These are phyloP conservation scores for Phenganax subtilis DNA, from an alignment of 92 coral and sea anemone genomes.

Conservation along the genomic window DNA sequence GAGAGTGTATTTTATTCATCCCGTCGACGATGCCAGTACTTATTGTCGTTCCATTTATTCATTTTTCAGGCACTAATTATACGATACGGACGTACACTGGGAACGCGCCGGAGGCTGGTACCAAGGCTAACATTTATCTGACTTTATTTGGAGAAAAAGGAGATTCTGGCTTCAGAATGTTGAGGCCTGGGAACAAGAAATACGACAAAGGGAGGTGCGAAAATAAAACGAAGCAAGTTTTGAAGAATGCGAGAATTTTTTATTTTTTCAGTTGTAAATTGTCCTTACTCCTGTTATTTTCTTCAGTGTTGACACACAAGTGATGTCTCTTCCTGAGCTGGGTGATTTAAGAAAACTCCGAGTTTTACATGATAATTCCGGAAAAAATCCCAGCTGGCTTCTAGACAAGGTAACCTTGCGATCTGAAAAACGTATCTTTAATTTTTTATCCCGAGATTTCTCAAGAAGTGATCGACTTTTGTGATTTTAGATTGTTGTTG, in stretches of 20 bases:
- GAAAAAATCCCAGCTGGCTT: constrained; percentile 90
- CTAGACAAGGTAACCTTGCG: constrained; percentile 61
- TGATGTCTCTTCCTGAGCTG: constrained; percentile 81
- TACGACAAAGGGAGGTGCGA: constrained; percentile 76
- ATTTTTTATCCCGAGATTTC: too few species aligned
- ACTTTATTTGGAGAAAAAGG: constrained; percentile 96
- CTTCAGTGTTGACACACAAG: constrained; percentile 60
- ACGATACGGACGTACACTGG: constrained; percentile 86
- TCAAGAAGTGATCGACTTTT: not conserved
- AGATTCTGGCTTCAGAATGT: constrained; percentile 89
- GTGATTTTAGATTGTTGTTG: constrained; percentile 65
- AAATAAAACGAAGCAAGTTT: not conserved
- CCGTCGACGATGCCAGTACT: not conserved
- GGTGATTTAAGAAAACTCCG: constrained; percentile 82
- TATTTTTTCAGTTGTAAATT: not conserved
- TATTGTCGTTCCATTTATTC: not conserved
- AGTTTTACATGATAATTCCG: constrained; percentile 88
- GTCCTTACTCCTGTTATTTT: not conserved
- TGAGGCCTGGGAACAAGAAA: constrained; percentile 51
- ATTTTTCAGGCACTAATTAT: constrained; percentile 74
- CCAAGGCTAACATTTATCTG: constrained; percentile 83
- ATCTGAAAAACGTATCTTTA: not conserved
- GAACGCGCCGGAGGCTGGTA: constrained; percentile 76
- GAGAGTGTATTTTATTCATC: not conserved
- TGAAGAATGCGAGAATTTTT: not conserved